These are phyloP conservation scores for Trachops cirrhosus DNA, from an alignment of 2,797 vertebrate genomes.

Conservation along the genomic window DNA sequence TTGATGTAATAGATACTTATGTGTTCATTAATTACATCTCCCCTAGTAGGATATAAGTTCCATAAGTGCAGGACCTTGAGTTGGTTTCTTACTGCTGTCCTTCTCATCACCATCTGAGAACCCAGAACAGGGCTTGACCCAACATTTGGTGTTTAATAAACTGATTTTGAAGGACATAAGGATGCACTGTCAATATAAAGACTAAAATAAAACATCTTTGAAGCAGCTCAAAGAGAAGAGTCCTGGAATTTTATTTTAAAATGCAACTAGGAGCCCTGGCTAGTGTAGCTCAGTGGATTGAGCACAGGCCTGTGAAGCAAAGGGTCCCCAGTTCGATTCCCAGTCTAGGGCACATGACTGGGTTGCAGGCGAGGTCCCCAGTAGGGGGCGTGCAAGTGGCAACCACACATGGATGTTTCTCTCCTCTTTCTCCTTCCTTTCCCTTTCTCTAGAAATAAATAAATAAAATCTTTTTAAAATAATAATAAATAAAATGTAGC, in stretches of 20 bases:
- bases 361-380: too few species aligned
- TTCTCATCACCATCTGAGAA: not conserved
- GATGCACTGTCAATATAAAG: not conserved
- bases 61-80: not conserved
- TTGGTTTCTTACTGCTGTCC: not conserved
- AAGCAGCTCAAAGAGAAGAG: not conserved
- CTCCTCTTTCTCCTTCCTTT: too few species aligned
- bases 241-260: slow-evolving; percentile 24
- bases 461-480: too few species aligned
- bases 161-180: not conserved
- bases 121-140: not conserved
- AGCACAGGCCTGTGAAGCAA: too few species aligned
- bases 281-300: too few species aligned
- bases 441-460: too few species aligned
- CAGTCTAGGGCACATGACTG: too few species aligned
- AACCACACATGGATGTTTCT: too few species aligned
- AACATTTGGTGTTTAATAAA: not conserved
- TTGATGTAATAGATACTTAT: not conserved
- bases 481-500: too few species aligned
- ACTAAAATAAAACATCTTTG: not conserved
- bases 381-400: too few species aligned
- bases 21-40: not conserved
- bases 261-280: not conserved
- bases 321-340: too few species aligned
- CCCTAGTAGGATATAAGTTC: not conserved